Base-by-base conservation (phyloP, 2,888 invertebrate genomes). In the Hirtodrosophila trivittata region DNA sequence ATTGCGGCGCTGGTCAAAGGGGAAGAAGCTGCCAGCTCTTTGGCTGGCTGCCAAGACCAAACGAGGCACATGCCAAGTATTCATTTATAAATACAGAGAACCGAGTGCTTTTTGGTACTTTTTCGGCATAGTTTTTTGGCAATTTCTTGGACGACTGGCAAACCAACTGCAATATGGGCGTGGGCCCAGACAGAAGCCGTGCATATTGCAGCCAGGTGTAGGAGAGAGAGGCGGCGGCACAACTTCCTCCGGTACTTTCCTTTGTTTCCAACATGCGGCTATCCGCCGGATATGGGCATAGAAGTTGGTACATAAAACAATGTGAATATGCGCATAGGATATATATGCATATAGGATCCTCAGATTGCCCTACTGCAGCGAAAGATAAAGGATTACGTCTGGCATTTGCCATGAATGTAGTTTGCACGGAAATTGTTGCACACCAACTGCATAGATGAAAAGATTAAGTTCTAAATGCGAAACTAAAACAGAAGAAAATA, bases 341-440 rank as follows among this genome's bases (percentile, higher is more conserved):
- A 56, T 81, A 60, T 75, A 56, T 81, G 54, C 54, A 59, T 58
- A 60, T 58, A 72, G 80, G 5, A 75, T 78, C 57, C 54, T 16
- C 10, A 59, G 76, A 72, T 75, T 60, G 68, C 42, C 51, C 45
- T 14, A 9, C 1, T 7, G 28, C 7, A 28, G 28, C 1, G 5
- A 28, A 28, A 5, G 28, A 28, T 9, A 8, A 28, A 7, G 25
- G 25, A 25, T 25, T 3, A 69, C 71, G 55, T 71, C 55, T 33
- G 47, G 39, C 3, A 8, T 37, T 2, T 37, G 37, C n/a, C 37
- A 13, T 10, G 14, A 2, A 60, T 57, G 50, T 47, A 43, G 45
- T 13, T 56, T 25, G n/a, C 46, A 56, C 49, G 43, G 51, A 71
- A 50, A 65, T 65, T 60, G 75, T 60, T 63, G 60, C 57, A 60